Evolutionary conservation across 2,888 invertebrate genomes (phyloP), one percentile per base, ranked within the genome.

Genomic region (Chymomyza caudatula): DNA sequence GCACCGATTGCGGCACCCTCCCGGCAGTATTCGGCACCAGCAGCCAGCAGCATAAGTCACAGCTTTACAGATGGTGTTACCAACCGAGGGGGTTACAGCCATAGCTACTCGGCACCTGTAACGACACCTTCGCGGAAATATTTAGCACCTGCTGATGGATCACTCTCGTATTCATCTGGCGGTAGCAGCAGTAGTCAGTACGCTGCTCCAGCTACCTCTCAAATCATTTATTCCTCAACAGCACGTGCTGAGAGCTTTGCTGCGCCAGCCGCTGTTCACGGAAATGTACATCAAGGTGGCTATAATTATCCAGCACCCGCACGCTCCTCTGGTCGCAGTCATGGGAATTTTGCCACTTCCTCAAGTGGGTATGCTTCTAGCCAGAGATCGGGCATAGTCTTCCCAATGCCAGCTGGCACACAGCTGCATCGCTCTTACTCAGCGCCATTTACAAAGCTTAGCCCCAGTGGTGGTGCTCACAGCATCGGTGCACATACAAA

Each of bases 71-170:
- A 15, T 42, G 5, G 43, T 20, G 20, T 60, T 55, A 4, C 29
- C 47, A 29, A 54, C 37, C 54, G 60, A 8, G 56, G 56, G 43
- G 37, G 37, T 15, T 17, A 0, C 23, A 51, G 51, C 6, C 20
- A 20, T 22, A n/a, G 58, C 49, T 62, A 67, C 37, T 25, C 73
- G 1, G 62, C 60, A 29, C 63, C 60, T 1, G 67, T 56, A 13
- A 60, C 71, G n/a, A 55, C 76, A 8, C 74, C 74, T 4, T 64
- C 75, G 0, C 61, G 63, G 0, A 63, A 75, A 19, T 75, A 74
- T 19, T 22, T 71, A 4, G 74, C 78, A 13, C 77, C 82, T 4
- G 72, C 73, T 4, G 73, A 60, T 1, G 56, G 63, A 17, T 19
- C 54, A 4, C 6, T 19, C 20, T 15, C 42, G 22, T 17, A 65